Evolutionary conservation across 2,797 vertebrate genomes (phyloP).

Genomic region (Naso thynnoides): DNA sequence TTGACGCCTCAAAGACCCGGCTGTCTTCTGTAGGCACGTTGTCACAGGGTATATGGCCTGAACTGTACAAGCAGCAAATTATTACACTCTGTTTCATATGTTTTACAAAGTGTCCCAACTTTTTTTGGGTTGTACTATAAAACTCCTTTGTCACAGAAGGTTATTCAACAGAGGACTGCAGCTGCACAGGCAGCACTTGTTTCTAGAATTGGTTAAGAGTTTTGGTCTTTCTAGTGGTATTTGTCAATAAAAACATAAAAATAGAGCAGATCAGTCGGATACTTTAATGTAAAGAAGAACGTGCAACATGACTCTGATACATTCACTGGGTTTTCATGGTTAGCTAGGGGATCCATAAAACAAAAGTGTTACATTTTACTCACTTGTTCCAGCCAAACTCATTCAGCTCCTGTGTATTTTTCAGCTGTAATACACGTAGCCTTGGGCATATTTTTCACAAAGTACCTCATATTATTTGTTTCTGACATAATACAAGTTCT

Average conservation of each 20-base stretch:
- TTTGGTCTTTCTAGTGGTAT: background rate
- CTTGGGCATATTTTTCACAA: background rate
- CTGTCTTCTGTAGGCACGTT: background rate
- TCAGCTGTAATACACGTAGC: too few species aligned
- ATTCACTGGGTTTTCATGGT: too few species aligned
- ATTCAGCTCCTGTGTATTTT: background rate
- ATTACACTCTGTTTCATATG: too few species aligned
- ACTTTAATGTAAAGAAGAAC: background rate
- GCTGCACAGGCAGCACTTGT: background rate
- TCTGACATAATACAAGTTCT: background rate
- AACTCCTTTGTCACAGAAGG: too few species aligned
- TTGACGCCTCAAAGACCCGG: background rate
- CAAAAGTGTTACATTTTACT: background rate
- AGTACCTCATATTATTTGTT: background rate
- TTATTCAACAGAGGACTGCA: background rate
- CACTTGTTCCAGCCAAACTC: background rate
- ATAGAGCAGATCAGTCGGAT: background rate
- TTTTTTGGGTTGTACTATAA: too few species aligned
- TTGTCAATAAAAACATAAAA: background rate
- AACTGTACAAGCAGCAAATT: too few species aligned
- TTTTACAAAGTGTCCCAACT: too few species aligned
- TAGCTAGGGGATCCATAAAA: too few species aligned
- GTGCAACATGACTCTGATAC: background rate
- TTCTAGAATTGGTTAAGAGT: background rate
- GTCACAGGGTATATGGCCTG: slow-evolving; percentile 3